These are phyloP conservation scores for Spodoptera picta DNA, from an alignment of 2,888 invertebrate species.

Conservation along the genomic window DNA sequence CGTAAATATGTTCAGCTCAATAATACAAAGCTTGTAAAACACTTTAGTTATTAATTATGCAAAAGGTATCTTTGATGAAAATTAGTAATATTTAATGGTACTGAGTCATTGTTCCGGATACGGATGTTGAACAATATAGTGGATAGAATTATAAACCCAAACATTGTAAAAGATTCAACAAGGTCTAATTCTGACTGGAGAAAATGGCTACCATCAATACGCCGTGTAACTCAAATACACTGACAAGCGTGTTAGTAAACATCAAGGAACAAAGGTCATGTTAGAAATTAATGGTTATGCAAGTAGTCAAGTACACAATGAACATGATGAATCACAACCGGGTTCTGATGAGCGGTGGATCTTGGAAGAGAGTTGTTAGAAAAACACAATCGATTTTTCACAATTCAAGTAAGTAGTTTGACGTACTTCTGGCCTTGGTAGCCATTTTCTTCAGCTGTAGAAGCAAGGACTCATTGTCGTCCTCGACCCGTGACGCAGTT, in stretches of 20 bases:
- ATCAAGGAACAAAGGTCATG: slow-evolving; percentile 57
- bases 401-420: slow-evolving; percentile 73
- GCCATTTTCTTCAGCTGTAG: slow-evolving; percentile 99
- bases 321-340: slow-evolving; percentile 63
- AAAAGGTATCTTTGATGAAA: slow-evolving; percentile 42
- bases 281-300: slow-evolving; percentile 50
- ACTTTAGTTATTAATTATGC: slow-evolving; percentile 44
- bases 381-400: slow-evolving; percentile 77
- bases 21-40: slow-evolving; percentile 39
- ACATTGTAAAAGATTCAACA: slow-evolving; percentile 63
- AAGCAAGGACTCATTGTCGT: slow-evolving; percentile 98
- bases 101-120: slow-evolving; percentile 49
- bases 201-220: slow-evolving; percentile 88
- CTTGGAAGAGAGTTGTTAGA: slow-evolving; percentile 62
- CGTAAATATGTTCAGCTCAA: slow-evolving; percentile 4
- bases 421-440: slow-evolving; percentile 94
- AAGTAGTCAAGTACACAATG: slow-evolving; percentile 58
- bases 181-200: slow-evolving; percentile 74
- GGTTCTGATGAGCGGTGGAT: slow-evolving; percentile 52
- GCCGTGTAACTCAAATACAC: slow-evolving; percentile 69
- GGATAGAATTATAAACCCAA: slow-evolving; percentile 51
- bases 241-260: slow-evolving; percentile 80
- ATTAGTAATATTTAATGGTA: slow-evolving; percentile 57
- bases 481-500: slow-evolving; percentile 97
- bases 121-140: slow-evolving; percentile 42